Base-by-base conservation (phyloP, 2,888 invertebrate species). In the Rugalucina vietnamica region DNA sequence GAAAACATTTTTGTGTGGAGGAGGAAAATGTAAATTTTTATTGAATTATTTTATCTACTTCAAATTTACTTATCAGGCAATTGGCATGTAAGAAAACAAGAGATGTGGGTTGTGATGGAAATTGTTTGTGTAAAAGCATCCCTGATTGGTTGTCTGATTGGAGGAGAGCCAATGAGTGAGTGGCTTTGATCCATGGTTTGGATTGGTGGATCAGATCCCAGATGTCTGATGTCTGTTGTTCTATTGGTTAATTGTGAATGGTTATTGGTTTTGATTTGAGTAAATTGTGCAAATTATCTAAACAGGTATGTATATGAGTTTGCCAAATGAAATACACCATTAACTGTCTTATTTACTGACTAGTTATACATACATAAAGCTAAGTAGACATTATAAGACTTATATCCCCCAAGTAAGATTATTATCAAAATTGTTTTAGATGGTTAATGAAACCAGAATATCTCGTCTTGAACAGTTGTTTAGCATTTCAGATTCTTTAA, bases 141-240 rank as follows among this genome's bases (percentile, higher is more conserved):
- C 81, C 83, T 86, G 86, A 86, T 86, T 86, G 86, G 86, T 86
- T 86, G 84, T 84, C 81, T 86, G 76, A 82, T 87, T 80, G 87
- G 77, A 72, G 82, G 82, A 76, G 84, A 86, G 76, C 86, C 86
- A 86, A 82, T 86, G 86, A 84, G 60, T 76, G 57, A 81, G 79
- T 74, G 82, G 85, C 81, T 81, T 74, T 76, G 79, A 77, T 79
- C 82, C 76, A 57, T 81, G 81, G 81, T 73, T 72, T 76, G 81
- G 50, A 79, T 81, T 78, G 84, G 81, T 79, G 81, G 81, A 81
- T 65, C 65, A 65, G 10, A 27, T 27, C 12, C 34, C 32, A 34
- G 1, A 14, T n/a, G n/a, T n/a, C 65, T 65, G 65, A 65, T 34
- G 65, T 34, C 34, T 65, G 65, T 65, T 65, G 65, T 65, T 65